A percentile compares a stretch with the other conserved stretches of the same genome.
Evolutionary conservation across 2,888 invertebrate genomes (phyloP).

Genomic region (Reticulitermes lucifugus): DNA sequence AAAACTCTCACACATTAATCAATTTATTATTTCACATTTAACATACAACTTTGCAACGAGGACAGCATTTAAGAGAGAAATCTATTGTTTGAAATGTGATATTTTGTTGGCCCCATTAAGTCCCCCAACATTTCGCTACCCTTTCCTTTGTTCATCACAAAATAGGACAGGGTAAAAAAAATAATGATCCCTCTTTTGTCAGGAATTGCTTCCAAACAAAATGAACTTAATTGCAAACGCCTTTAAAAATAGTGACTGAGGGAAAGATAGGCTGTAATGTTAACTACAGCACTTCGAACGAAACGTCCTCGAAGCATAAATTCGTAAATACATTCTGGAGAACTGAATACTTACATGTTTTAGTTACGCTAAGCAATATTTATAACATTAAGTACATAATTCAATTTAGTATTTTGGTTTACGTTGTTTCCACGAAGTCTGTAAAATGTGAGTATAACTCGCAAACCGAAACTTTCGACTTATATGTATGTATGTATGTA

Average conservation of each 20-base stretch:
- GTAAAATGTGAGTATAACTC: no score
- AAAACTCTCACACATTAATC: no score
- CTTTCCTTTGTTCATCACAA: slow-evolving; percentile 17
- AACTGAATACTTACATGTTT: no score
- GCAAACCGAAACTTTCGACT: no score
- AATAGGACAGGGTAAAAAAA: slow-evolving; percentile 28
- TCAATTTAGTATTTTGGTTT: no score
- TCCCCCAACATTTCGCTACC: not conserved
- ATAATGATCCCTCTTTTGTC: slow-evolving; percentile 19
- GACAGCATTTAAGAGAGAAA: not conserved
- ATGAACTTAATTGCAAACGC: slow-evolving; percentile 34
- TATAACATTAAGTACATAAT: no score
- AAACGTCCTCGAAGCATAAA: no score
- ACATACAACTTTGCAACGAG: not conserved
- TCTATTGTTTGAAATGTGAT: slow-evolving; percentile 22
- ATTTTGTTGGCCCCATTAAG: slow-evolving; percentile 17
- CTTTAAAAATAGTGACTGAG: slow-evolving; percentile 19
- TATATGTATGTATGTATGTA: no score
- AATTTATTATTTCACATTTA: no score
- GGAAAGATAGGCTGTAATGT: not conserved
- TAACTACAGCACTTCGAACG: not conserved
- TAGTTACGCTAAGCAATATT: no score
- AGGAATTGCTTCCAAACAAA: slow-evolving; percentile 28
- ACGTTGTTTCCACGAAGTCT: no score
- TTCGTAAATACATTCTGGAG: no score